Percentiles rank a stretch among this genome's conserved stretches.
Conservation (phyloP, 2,113 vertebrate species). For the Calyptomena viridis region DNA sequence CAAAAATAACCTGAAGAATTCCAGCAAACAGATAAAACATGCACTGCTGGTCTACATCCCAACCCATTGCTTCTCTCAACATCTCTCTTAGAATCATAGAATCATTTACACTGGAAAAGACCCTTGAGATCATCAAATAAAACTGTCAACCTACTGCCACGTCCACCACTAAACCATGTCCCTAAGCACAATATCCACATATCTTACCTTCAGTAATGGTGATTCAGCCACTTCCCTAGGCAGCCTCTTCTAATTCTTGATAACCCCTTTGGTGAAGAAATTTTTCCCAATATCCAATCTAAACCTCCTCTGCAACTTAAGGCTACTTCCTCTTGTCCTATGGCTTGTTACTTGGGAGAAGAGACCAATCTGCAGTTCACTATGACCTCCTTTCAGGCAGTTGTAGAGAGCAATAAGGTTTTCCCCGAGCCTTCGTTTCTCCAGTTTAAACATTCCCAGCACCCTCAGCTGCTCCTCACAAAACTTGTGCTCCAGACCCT, state of each 20-base stretch:
- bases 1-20: background rate
- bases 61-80: background rate
- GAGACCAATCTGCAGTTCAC: background rate
- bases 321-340: background rate
- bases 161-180: background rate
- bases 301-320: background rate
- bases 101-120: background rate
- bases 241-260: background rate
- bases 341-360: background rate
- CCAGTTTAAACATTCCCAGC: background rate
- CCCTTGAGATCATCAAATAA: background rate
- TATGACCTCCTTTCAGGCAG: background rate
- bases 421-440: background rate
- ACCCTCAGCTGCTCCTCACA: background rate
- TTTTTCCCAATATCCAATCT: background rate
- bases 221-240: background rate
- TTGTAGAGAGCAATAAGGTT: background rate
- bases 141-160: background rate
- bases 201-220: background rate
- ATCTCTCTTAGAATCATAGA: background rate
- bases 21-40: background rate
- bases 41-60: background rate
- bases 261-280: background rate
- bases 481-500: background rate
- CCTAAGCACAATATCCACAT: background rate